These are phyloP conservation scores for Ailuropoda melanoleuca DNA, from an alignment of 2,113 vertebrate species.

Conservation along the genomic window DNA sequence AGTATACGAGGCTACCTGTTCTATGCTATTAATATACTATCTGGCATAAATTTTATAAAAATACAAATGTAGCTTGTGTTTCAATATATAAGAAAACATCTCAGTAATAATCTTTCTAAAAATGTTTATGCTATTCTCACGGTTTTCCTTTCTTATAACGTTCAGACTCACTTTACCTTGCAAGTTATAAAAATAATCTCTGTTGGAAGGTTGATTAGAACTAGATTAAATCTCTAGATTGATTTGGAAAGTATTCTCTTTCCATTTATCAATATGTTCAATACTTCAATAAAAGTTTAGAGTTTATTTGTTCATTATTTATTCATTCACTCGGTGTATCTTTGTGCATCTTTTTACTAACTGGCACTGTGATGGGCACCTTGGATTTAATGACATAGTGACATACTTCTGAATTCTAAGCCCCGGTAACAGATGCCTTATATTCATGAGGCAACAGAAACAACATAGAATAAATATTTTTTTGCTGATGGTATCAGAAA, in stretches of 20 bases:
- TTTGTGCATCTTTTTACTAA: not conserved
- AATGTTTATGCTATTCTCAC: not conserved
- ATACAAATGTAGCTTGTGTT: not conserved
- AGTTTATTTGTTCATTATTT: not conserved
- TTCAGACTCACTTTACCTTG: not conserved
- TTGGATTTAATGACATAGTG: not conserved
- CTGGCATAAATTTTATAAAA: not conserved
- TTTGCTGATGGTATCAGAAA: not conserved
- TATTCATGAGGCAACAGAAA: not conserved
- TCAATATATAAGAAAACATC: not conserved
- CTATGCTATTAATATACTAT: not conserved
- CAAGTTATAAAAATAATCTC: not conserved
- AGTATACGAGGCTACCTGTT: not conserved
- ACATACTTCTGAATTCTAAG: not conserved
- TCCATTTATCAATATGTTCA: not conserved
- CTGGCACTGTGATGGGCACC: not conserved
- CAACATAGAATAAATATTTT: not conserved
- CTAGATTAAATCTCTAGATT: not conserved
- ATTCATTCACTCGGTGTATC: not conserved
- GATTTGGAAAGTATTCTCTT: not conserved
- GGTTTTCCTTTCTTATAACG: not conserved
- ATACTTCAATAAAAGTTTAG: not conserved
- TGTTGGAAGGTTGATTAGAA: not conserved
- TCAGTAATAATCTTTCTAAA: not conserved
- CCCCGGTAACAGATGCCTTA: not conserved